A percentile compares a stretch with the other conserved stretches of the same genome.
Conservation (phyloP, 2,888 invertebrate genomes). For the Orthosia gothica region DNA sequence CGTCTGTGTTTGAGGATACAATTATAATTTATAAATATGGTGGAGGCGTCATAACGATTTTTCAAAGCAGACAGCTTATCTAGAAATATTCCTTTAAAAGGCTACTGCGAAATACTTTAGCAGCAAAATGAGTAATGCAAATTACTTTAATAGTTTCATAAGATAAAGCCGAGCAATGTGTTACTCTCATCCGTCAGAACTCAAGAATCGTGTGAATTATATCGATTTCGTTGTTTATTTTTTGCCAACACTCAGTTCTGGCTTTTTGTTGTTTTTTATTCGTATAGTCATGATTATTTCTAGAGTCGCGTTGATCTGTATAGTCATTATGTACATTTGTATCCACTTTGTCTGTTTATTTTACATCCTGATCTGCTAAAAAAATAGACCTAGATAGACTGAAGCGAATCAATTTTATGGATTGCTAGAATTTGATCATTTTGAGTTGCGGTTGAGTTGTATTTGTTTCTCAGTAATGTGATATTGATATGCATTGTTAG, state of each 20-base stretch:
- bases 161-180: constrained; percentile 63
- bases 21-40: constrained; percentile 13
- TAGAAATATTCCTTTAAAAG: constrained; percentile 53
- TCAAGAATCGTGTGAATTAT: constrained; percentile 76
- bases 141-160: constrained; percentile 66
- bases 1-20: constrained; percentile 12
- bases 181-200: constrained; percentile 62
- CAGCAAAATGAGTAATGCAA: constrained; percentile 65
- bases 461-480: constrained; percentile 22
- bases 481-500: constrained; percentile 7
- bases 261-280: constrained; percentile 58
- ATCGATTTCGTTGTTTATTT: constrained; percentile 72
- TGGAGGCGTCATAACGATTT: constrained; percentile 48
- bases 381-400: constrained; percentile 45
- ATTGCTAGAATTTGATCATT: constrained; percentile 31
- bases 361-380: constrained; percentile 59
- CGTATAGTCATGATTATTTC: constrained; percentile 63
- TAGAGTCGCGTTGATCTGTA: constrained; percentile 56
- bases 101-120: constrained; percentile 53
- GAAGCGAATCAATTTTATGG: constrained; percentile 54
- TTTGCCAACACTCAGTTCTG: constrained; percentile 53
- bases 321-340: constrained; percentile 59
- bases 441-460: constrained; percentile 21
- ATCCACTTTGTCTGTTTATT: constrained; percentile 57
- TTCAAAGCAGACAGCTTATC: constrained; percentile 55